Percentiles rank a stretch among this genome's conserved stretches.
These are phyloP conservation scores for Catharus ustulatus DNA, from an alignment of 2,797 vertebrate species.

Conservation along the genomic window DNA sequence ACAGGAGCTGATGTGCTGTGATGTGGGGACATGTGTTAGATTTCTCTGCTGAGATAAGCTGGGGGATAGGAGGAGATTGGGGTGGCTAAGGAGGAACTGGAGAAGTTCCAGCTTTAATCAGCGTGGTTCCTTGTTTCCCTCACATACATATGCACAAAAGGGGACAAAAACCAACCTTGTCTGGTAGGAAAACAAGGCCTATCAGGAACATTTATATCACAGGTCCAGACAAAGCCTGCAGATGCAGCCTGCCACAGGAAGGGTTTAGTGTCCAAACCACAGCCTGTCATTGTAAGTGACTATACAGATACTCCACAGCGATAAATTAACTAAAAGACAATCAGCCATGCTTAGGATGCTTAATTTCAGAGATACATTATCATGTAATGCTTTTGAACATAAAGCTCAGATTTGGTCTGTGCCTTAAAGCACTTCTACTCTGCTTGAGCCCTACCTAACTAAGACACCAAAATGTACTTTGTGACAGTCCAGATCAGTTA, in stretches of 20 bases:
- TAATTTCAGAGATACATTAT: conserved; percentile 32
- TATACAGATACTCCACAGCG: not conserved
- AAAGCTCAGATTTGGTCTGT: not conserved
- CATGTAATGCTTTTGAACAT: conserved; percentile 4
- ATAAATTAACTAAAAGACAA: conserved; percentile 43
- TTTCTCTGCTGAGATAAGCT: not conserved
- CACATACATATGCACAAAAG: rapidly evolving
- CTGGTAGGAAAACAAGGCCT: not conserved
- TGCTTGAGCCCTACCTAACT: conserved; percentile 11
- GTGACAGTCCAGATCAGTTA: conserved; percentile 23
- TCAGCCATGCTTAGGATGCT: not conserved
- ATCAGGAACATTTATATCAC: not conserved
- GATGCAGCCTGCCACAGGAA: not conserved
- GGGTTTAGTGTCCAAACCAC: not conserved
- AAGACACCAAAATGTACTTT: conserved; percentile 35
- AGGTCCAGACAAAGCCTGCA: conserved; percentile 4
- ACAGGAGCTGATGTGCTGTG: not conserved
- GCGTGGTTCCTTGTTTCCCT: rapidly evolving
- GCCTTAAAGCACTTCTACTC: conserved; percentile 33
- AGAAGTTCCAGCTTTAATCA: not conserved
- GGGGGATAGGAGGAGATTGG: not conserved
- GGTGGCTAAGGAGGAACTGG: not conserved
- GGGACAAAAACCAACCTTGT: not conserved
- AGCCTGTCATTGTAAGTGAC: not conserved
- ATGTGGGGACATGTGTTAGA: not conserved